Evolutionary conservation across 2,888 invertebrate genomes (phyloP).

Genomic region (Glyphotaelius pellucidus): DNA sequence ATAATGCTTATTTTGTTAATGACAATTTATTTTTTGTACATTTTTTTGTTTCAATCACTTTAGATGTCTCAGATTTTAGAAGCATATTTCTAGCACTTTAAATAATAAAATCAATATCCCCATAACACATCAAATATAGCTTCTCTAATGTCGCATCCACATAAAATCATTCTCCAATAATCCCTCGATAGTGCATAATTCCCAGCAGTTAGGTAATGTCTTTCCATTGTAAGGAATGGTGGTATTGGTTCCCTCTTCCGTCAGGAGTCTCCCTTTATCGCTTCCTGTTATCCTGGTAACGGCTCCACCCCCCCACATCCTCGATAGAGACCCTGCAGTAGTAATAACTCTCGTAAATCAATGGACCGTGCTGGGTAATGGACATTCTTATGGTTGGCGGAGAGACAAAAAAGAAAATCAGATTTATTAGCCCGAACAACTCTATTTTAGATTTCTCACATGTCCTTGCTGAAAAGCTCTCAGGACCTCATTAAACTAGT

Average conservation of each 20-base stretch:
- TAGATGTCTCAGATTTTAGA: neutral
- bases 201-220: conserved; percentile 38
- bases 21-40: neutral
- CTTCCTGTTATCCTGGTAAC: conserved; percentile 74
- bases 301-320: conserved; percentile 56
- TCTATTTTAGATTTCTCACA: conserved; percentile 62
- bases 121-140: neutral
- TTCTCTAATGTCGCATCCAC: neutral
- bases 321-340: conserved; percentile 65
- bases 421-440: conserved; percentile 64
- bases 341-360: conserved; percentile 67
- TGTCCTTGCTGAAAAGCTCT: conserved; percentile 39
- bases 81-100: neutral
- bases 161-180: conserved; percentile 25
- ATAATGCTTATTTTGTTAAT: too few relatives aligned
- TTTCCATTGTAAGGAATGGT: conserved; percentile 53
- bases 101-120: neutral
- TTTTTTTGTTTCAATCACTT: neutral
- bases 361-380: conserved; percentile 66
- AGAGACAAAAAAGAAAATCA: conserved; percentile 64
- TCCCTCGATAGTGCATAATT: conserved; percentile 34
- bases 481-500: neutral
- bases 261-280: conserved; percentile 73
- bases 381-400: conserved; percentile 65
- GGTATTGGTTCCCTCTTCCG: conserved; percentile 58